A percentile compares a stretch with the other conserved stretches of the same genome.
Conservation (phyloP, 2,888 invertebrate species). For the Byasa hedistus region DNA sequence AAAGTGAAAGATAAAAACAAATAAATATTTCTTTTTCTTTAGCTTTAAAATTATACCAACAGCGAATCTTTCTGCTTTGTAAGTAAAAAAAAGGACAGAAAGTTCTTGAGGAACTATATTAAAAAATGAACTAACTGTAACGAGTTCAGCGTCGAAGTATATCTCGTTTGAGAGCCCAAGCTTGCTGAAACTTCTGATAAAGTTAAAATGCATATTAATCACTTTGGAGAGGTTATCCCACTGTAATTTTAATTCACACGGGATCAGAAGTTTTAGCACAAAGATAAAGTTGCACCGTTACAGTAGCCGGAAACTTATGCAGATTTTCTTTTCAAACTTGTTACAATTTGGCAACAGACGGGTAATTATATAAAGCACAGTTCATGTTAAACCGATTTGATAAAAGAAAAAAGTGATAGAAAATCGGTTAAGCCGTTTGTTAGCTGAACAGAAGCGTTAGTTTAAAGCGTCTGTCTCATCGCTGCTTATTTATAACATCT, state of each 20-base stretch:
- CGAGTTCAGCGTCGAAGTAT: background rate
- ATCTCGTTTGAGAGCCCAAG: background rate
- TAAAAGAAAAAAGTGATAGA: no score
- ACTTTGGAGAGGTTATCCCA: conserved; percentile 2
- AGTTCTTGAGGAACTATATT: background rate
- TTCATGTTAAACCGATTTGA: no score
- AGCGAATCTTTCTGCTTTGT: no score
- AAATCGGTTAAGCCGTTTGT: no score
- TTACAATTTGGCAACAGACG: background rate
- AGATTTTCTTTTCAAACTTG: background rate
- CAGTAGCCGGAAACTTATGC: background rate
- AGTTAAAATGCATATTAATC: conserved; percentile 21
- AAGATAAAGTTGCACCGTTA: background rate
- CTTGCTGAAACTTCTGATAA: background rate
- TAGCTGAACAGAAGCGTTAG: no score
- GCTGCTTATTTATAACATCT: no score
- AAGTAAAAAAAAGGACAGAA: no score
- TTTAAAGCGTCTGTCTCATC: no score
- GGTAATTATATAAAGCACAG: no score
- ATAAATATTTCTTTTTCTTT: no score
- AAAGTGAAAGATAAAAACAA: no score
- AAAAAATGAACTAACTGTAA: background rate
- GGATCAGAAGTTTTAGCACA: conserved; percentile 9
- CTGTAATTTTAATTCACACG: background rate
- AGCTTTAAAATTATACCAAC: no score